phyloP scores from a whole-genome alignment of 2,113 vertebrate species.

The Phaethon lepturus region DNA sequence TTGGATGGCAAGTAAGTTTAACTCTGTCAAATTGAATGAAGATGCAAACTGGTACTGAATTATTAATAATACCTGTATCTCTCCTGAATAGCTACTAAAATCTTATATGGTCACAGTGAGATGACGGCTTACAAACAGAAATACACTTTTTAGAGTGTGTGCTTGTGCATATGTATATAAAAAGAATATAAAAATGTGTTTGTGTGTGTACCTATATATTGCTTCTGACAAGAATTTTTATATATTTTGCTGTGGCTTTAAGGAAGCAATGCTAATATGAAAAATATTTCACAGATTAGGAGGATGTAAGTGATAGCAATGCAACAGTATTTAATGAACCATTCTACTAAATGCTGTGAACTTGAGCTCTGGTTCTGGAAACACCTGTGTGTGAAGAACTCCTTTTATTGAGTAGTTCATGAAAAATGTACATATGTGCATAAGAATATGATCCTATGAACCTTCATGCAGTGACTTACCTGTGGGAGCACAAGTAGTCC shows the following conservation, averaged over 20 bases:
- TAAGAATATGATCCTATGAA: not conserved
- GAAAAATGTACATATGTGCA: not conserved
- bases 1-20: not conserved
- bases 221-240: not conserved
- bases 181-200: not conserved
- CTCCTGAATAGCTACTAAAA: not conserved
- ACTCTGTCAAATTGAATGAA: not conserved
- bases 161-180: rapidly evolving
- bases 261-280: not conserved
- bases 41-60: not conserved
- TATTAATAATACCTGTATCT: not conserved
- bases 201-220: not conserved
- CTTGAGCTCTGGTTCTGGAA: not conserved
- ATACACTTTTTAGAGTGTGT: not conserved
- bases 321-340: not conserved
- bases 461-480: not conserved
- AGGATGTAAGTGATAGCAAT: not conserved
- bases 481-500: not conserved
- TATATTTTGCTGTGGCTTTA: not conserved
- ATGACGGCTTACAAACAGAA: not conserved
- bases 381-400: not conserved
- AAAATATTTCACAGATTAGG: not conserved
- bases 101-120: not conserved
- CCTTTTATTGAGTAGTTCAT: not conserved
- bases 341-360: not conserved